Base-by-base conservation (phyloP, 2,797 vertebrate genomes). In the Percopsis omiscomaycus region DNA sequence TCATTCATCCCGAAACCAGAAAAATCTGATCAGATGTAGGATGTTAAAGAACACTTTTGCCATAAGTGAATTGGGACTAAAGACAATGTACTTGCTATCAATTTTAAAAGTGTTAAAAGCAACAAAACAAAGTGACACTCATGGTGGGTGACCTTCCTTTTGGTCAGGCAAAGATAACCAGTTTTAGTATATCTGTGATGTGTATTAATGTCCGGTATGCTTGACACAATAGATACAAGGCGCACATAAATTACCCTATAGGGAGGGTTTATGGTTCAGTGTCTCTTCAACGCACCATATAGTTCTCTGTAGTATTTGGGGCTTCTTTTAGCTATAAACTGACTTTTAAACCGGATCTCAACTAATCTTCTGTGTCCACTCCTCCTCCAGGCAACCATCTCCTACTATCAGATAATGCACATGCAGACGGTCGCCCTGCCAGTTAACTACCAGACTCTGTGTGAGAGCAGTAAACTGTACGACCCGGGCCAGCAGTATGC, bases 401-500 rank as follows among this genome's bases (percentile, higher is more conserved):
- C 97, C 63, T 98, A 96, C 89, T 98, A 96, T 84, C 96, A 98
- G 92, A 92, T 92, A 61, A 97, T 98, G 96, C 96, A 98, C 90
- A 95, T 94, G 92, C 95, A 96, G 91, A 98, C 96, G 0, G 96
- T 97, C 0, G 94, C 91, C 0, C 77, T 96, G 85, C 98, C 98
- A 0, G 96, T 98, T 37, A 92, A 97, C 80, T 99, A 96, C 88
- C 97, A 98, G 93, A 98, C 96, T 0, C 88, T 99, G 84, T 98
- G 96, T 0, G 98, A 99, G 90, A 98, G 96, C 94, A 98, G 96
- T 77, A 98, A 98, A 75, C 92, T 98, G 28, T 98, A 98, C 0
- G 98, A 98, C 85, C 96, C 94, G 0, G 97, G 97, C 10, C 96
- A 95, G 79, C 98, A 99, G 78, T 99, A 99, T 0, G 95, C 93